Evolutionary conservation across 2,113 vertebrate species (phyloP).

Genomic region (Calcarius ornatus): DNA sequence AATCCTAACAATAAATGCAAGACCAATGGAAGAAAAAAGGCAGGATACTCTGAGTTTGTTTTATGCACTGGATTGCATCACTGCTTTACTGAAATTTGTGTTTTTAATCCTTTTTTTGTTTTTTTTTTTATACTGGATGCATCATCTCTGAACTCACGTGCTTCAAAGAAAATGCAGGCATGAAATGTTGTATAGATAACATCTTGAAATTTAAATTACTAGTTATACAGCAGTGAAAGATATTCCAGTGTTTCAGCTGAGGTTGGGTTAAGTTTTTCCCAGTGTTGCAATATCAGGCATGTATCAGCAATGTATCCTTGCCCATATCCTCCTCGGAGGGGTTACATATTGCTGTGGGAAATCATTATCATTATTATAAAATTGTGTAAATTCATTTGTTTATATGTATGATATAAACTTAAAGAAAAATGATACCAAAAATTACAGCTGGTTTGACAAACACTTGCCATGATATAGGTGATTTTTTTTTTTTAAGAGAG

Average conservation of each 20-base stretch:
- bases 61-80: not conserved
- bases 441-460: not conserved
- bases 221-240: not conserved
- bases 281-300: not conserved
- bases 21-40: not conserved
- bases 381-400: not conserved
- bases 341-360: not conserved
- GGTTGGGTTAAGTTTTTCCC: not conserved
- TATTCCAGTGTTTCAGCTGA: not conserved
- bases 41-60: not conserved
- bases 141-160: not conserved
- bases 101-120: not conserved
- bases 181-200: not conserved
- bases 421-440: not conserved
- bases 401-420: not conserved
- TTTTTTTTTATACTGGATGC: not conserved
- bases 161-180: not conserved
- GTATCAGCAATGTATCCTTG: too few relatives aligned
- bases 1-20: fast-evolving
- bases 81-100: not conserved
- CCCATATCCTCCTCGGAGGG: fast-evolving
- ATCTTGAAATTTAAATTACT: not conserved
- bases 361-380: not conserved
- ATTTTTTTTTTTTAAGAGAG: not conserved
- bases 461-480: not conserved